Conservation (phyloP, 2,797 vertebrate genomes). For the Etheostoma nigrum region DNA sequence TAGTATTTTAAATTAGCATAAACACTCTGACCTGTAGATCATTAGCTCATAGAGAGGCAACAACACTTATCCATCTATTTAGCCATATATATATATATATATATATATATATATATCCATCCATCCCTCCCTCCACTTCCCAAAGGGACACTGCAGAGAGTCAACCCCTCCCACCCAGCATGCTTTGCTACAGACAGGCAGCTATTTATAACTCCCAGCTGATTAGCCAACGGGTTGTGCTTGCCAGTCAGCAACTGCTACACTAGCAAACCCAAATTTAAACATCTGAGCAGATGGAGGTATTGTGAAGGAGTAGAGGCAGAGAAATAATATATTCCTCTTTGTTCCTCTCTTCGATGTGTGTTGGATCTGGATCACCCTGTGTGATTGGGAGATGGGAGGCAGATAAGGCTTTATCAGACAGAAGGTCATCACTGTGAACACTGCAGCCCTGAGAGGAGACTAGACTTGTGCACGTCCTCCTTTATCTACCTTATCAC, state of each 20-base stretch:
- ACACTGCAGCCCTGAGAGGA: conserved; percentile 50
- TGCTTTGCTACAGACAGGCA: conserved; percentile 81
- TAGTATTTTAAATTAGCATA: conserved; percentile 32
- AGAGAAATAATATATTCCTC: conserved; percentile 44
- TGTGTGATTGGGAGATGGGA: conserved; percentile 54
- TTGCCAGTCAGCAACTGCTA: conserved; percentile 75
- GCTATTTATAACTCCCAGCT: conserved; percentile 87
- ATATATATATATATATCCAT: conserved; percentile 34
- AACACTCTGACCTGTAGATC: conserved; percentile 6
- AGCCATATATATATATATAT: neutral
- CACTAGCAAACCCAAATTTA: conserved; percentile 60
- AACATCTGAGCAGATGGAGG: conserved; percentile 49
- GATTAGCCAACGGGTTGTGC: conserved; percentile 81
- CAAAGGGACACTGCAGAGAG: conserved; percentile 73
- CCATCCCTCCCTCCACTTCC: conserved; percentile 58
- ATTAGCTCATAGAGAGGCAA: conserved; percentile 9
- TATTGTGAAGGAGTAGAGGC: conserved; percentile 30
- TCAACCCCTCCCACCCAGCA: conserved; percentile 79
- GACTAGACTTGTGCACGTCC: conserved; percentile 36
- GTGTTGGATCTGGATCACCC: conserved; percentile 56
- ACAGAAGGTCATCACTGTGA: conserved; percentile 59
- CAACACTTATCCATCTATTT: conserved; percentile 12
- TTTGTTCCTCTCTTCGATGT: conserved; percentile 57
- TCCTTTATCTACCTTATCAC: conserved; percentile 51
- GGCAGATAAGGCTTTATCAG: conserved; percentile 71